Base-by-base conservation (phyloP, 2,797 vertebrate species). In the Pangasius sanitwongsei region DNA sequence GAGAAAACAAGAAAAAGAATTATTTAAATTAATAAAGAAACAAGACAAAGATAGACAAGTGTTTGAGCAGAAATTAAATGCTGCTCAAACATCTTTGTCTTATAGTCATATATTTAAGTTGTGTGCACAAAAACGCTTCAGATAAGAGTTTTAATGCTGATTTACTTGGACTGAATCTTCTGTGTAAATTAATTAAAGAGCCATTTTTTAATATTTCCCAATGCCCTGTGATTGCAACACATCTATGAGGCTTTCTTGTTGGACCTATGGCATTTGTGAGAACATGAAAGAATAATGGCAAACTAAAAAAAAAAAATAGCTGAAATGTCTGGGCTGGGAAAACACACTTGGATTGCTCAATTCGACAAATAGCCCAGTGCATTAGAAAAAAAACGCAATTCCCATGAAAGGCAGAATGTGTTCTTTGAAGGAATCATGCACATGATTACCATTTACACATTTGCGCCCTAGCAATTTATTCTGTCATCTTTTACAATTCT, bases 401-500 rank as follows among this genome's bases (percentile, higher is more conserved):
- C 55, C 78, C 55, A 82, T 59, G 78, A 59, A 81, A 59, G n/a
- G 6, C 18, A 15, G 18, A 44, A 63, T n/a, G 12, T 41, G 34
- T 44, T 63, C 57, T n/a, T 83, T 44, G 57, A 48, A n/a, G 25
- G 20, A 44, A 61, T 57, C 53, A 1, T 4, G n/a, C 16, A 81
- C 31, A 59, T 12, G 80, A 61, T 82, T 44, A 28, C 44, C 8
- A 6, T 84, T 84, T 84, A 34, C 44, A 67, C 41, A 53, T 67
- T 65, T 48, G 59, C 4, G 48, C 53, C 48, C 48, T 85, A 57
- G 83, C 83, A 37, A 34, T 85, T 72, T 11, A 50, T 53, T 23
- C 48, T 2, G 37, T 86, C 70, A 25, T 74, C 55, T 37, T 83
- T 67, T 86, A n/a, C 34, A 28, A 23, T 72, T 48, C 63, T 89